Conservation (phyloP, 2,113 vertebrate genomes). For the Nothobranchius kuhntae region DNA sequence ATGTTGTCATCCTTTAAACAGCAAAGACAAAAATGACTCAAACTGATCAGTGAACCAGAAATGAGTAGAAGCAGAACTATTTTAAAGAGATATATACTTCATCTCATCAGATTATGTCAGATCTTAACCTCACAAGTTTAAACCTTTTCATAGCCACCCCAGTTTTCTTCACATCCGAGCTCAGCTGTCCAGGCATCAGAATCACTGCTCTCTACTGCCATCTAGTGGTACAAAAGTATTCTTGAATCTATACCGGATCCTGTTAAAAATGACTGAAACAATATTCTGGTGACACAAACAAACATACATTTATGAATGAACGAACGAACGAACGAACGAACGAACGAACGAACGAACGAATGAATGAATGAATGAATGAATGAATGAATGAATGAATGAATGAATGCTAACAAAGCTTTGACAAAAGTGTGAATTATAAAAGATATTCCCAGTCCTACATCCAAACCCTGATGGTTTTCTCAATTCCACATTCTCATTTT, state of each 20-base stretch:
- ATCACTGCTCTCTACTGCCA: slow-evolving; percentile 20
- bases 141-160: not conserved
- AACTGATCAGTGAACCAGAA: not conserved
- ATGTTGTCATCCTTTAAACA: not conserved
- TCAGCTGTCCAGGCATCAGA: not conserved
- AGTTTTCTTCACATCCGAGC: not conserved
- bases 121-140: not conserved
- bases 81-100: too few relatives aligned
- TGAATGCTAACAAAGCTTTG: not conserved
- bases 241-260: not conserved
- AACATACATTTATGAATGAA: too few relatives aligned
- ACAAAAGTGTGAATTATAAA: not conserved
- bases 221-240: slow-evolving; percentile 37
- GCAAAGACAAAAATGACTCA: not conserved
- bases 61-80: too few relatives aligned
- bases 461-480: too few relatives aligned
- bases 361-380: too few relatives aligned
- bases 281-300: not conserved
- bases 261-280: not conserved
- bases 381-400: too few relatives aligned
- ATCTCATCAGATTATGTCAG: not conserved
- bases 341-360: too few relatives aligned
- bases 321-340: too few relatives aligned
- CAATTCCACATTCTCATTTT: too few relatives aligned
- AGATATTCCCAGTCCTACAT: too few relatives aligned